Evolutionary conservation across 2,888 invertebrate genomes (phyloP).

Genomic region (Perizoma affinitatum): DNA sequence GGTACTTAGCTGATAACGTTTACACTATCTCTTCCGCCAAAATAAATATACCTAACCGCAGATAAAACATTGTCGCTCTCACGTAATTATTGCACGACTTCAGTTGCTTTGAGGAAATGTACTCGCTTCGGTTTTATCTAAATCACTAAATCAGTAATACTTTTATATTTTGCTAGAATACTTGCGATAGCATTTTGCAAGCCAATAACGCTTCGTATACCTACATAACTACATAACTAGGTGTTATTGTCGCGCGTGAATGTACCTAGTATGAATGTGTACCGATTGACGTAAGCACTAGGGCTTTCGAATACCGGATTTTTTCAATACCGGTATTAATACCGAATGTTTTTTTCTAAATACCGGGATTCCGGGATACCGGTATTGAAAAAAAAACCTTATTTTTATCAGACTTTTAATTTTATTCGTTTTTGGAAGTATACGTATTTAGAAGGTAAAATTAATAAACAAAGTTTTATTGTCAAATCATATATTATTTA

Average conservation of each 20-base stretch:
- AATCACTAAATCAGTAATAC: slow-evolving; percentile 36
- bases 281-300: slow-evolving; percentile 50
- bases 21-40: slow-evolving; percentile 60
- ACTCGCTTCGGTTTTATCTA: slow-evolving; percentile 59
- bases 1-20: slow-evolving; percentile 28
- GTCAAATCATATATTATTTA: no score
- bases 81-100: slow-evolving; percentile 46
- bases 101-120: slow-evolving; percentile 74
- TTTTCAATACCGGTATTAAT: no score
- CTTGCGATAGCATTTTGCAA: slow-evolving; percentile 52
- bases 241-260: slow-evolving; percentile 41
- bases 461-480: no score
- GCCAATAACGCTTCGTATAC: slow-evolving; percentile 51
- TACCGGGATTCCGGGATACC: no score
- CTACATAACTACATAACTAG: neutral
- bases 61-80: slow-evolving; percentile 47
- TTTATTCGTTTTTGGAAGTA: no score
- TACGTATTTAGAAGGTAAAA: no score
- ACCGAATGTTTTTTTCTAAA: no score
- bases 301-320: no score
- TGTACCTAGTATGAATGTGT: slow-evolving; percentile 19
- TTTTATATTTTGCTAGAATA: slow-evolving; percentile 60
- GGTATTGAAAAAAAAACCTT: no score
- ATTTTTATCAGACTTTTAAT: no score
- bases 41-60: slow-evolving; percentile 35